Percentiles rank a stretch among this genome's conserved stretches.
phyloP scores from a whole-genome alignment of 2,113 vertebrate genomes.

The Colius striatus region DNA sequence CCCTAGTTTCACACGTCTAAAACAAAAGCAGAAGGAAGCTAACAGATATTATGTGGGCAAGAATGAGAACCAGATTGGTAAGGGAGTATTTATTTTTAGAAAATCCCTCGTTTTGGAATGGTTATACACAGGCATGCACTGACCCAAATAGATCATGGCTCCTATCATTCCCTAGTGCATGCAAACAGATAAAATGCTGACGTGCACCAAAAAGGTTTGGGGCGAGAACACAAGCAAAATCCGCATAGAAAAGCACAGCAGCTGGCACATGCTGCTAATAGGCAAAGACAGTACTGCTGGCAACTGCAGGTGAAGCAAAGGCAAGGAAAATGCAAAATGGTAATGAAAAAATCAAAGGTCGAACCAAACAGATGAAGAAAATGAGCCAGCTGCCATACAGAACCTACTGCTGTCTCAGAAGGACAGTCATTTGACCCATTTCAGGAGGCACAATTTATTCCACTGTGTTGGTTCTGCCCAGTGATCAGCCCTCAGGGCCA shows the following conservation, averaged over 20 bases:
- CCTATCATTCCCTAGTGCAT: background rate
- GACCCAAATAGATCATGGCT: slow-evolving; percentile 54
- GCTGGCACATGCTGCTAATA: slow-evolving; percentile 3
- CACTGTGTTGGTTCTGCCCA: background rate
- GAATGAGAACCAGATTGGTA: background rate
- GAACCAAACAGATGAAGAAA: background rate
- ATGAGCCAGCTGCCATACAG: background rate
- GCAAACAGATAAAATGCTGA: slow-evolving; percentile 35
- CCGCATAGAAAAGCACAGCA: background rate
- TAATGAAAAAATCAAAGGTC: background rate
- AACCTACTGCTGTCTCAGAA: background rate
- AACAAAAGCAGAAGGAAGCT: slow-evolving; percentile 6
- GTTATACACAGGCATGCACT: background rate
- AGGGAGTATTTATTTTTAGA: slow-evolving; percentile 41
- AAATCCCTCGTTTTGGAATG: slow-evolving; percentile 23
- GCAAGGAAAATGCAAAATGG: slow-evolving; percentile 9
- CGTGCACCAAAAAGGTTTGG: background rate
- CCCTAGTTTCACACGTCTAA: slow-evolving; percentile 10
- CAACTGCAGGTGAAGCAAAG: background rate
- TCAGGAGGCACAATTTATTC: background rate
- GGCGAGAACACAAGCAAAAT: slow-evolving; percentile 15
- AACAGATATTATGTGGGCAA: slow-evolving; percentile 14
- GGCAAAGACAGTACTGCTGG: slow-evolving; percentile 14
- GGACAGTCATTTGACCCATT: background rate
- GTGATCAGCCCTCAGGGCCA: background rate